Evolutionary conservation across 2,797 vertebrate species (phyloP), one percentile per base, ranked within the genome.

Genomic region (Myotis myotis): DNA sequence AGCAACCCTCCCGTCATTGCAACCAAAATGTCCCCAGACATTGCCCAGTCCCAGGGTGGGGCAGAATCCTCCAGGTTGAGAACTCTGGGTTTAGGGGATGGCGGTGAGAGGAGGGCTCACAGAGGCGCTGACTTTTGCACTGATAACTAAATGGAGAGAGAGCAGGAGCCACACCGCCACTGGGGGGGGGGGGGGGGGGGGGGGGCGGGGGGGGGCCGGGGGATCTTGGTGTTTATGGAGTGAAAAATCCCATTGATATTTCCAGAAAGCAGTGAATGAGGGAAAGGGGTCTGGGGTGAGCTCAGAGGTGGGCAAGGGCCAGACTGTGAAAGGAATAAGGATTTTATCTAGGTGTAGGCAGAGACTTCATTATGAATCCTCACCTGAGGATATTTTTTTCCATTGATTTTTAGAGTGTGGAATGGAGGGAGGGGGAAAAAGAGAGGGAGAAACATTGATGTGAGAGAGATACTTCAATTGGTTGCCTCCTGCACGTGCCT

Each of bases 61-160:
- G 28, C 49, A 30, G 53, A 51, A 20, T 20, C 5, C 2, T 12
- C 11, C 57, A 22, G 36, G 36, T 9, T 36, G 30, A 4, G 19
- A 79, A 30, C 20, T 49, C 51, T 62, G 53, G 66, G 30, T 23
- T 33, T 25, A 78, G 78, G 44, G 72, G 81, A 30, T 30, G 49
- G 17, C 28, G 25, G 20, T 11, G 16, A 81, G 44, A 33, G 30
- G 57, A 72, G 49, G 30, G 66, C 9, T 55, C n/a, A 1, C 16
- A 0, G 4, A 68, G 47, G n/a, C 6, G 41, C 57, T 51, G 76
- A 30, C 3, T 0, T 25, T 8, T 30, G 62, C 60, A 44, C 64
- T 38, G 36, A 1, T 36, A 44, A 84, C n/a, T 30, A n/a, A n/a
- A 44, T 44, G 30, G 30, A 79, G 70, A 30, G 12, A 25, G 25